Evolutionary conservation across 2,797 vertebrate genomes (phyloP).

Genomic region (Pseudochaenichthys georgianus): DNA sequence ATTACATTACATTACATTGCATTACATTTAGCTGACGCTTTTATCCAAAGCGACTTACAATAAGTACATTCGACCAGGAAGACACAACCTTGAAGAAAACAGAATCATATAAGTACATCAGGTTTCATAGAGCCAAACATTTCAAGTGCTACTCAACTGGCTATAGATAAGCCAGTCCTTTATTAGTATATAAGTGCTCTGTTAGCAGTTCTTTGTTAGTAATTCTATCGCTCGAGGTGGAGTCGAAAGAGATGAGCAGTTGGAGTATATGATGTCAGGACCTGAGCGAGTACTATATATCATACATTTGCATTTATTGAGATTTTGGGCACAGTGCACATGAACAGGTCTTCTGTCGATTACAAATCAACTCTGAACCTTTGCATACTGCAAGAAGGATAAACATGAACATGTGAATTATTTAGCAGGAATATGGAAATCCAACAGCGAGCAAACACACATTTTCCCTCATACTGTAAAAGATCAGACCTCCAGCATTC

Average conservation of each 20-base stretch:
- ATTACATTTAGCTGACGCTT: no score
- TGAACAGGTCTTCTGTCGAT: slow-evolving; percentile 20
- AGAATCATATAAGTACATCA: no score
- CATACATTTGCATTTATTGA: slow-evolving; percentile 40
- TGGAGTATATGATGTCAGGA: slow-evolving; percentile 13
- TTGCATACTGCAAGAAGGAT: slow-evolving; percentile 32
- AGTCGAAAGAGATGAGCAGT: not conserved
- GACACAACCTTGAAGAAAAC: no score
- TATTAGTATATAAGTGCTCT: no score
- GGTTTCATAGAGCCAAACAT: no score
- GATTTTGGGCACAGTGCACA: slow-evolving; percentile 37
- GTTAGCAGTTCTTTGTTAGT: no score
- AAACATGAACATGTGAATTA: slow-evolving; percentile 56
- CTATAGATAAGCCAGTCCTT: no score
- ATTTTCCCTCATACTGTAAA: slow-evolving; percentile 5
- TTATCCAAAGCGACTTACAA: no score
- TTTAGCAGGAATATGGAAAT: slow-evolving; percentile 51
- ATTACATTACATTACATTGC: no score
- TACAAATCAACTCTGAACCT: slow-evolving; percentile 47
- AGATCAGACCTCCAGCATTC: slow-evolving; percentile 7
- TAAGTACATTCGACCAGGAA: no score
- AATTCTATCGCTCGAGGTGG: no score
- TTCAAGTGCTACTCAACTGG: no score
- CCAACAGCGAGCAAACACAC: slow-evolving; percentile 15
- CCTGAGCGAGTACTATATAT: not conserved